phyloP scores from a whole-genome alignment of 2,888 invertebrate species.

The Rotaria socialis region DNA sequence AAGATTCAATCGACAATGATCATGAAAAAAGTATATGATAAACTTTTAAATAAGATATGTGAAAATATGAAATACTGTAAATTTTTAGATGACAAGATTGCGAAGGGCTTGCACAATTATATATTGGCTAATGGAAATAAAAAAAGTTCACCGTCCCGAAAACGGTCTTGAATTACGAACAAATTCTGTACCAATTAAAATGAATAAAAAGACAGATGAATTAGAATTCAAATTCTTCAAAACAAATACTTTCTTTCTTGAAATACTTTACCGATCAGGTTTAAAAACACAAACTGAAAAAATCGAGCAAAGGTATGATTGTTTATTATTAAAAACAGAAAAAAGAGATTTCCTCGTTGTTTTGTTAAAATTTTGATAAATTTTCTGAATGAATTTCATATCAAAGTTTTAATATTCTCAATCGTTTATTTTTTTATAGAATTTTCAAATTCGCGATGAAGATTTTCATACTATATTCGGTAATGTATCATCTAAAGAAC shows the following conservation, averaged over 20 bases:
- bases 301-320: not conserved
- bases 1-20: not conserved
- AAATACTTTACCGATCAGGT: not conserved
- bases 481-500: not conserved
- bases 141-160: too few species aligned
- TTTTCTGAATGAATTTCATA: too few species aligned
- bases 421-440: not conserved
- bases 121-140: not conserved
- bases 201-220: not conserved
- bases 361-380: too few species aligned
- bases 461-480: not conserved
- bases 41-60: not conserved
- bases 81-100: not conserved
- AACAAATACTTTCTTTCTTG: not conserved
- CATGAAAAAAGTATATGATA: not conserved
- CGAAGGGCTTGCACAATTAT: not conserved
- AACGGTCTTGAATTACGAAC: not conserved
- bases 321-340: not conserved
- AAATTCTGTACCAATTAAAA: not conserved
- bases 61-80: not conserved
- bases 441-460: slow-evolving; percentile 19
- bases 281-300: not conserved
- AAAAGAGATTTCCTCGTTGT: too few species aligned
- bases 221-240: not conserved
- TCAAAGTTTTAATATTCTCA: too few species aligned